These are phyloP conservation scores for Spisula solida DNA, from an alignment of 2,888 invertebrate genomes.

Conservation along the genomic window DNA sequence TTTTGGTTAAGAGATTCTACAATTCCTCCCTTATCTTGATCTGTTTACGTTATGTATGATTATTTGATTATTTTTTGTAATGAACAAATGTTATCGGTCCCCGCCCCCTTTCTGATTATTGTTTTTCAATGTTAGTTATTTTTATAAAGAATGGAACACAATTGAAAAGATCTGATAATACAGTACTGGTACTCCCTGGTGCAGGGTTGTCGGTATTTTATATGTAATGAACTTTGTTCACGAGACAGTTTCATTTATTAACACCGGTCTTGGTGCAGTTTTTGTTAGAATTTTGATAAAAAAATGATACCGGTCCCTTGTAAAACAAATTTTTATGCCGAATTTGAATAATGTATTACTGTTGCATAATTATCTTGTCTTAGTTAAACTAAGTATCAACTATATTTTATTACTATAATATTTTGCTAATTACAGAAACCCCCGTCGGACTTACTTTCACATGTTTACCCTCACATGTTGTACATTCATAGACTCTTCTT, in stretches of 20 bases:
- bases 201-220: background rate
- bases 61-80: background rate
- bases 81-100: background rate
- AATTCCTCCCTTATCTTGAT: background rate
- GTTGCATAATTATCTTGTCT: slow-evolving; percentile 8
- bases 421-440: background rate
- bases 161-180: background rate
- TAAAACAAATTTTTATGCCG: too few relatives aligned
- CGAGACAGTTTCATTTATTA: background rate
- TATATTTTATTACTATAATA: slow-evolving; percentile 2
- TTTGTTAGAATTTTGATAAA: too few relatives aligned
- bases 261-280: too few relatives aligned
- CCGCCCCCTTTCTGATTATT: background rate
- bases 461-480: slow-evolving; percentile 9
- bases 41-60: background rate
- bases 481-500: slow-evolving; percentile 44
- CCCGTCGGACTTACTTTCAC: too few relatives aligned
- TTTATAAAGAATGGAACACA: background rate
- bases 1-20: background rate
- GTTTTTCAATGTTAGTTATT: background rate
- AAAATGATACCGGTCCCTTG: too few relatives aligned
- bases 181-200: background rate
- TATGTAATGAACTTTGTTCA: background rate
- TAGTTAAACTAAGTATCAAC: slow-evolving; percentile 5
- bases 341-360: background rate